Evolutionary conservation across 2,113 vertebrate genomes (phyloP), one percentile per base, ranked within the genome.

Genomic region (Chaenogobius annularis): DNA sequence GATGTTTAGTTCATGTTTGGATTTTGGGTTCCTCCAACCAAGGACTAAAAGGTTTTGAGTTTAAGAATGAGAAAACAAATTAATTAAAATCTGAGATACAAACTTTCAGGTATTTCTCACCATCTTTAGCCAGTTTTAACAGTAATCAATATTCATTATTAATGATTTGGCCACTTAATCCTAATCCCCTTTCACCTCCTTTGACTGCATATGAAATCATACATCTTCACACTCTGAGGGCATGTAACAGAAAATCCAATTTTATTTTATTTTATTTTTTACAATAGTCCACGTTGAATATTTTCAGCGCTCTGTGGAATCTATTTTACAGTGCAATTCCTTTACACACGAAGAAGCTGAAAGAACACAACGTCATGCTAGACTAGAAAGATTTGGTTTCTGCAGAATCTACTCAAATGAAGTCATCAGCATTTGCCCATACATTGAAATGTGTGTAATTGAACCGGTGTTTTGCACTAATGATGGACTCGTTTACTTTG

Each of bases 391-490:
- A 31, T 26, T 69, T 43, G 66, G 35, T 75, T 65, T 61, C 52
- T 46, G 2, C 13, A 0, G 56, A 44, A 43, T 58, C 64, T 10
- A 14, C 44, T 54, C 22, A 78, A 17, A 64, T 11, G 44, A 44
- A 74, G 72, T 75, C 72, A 63, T 76, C 79, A 82, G 65, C 78
- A 44, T 63, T 20, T 10, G 44, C 37, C 70, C 43, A 64, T 78
- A 82, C 70, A 82, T 66, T 55, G 68, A 73, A 54, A 37, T 71
- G 72, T 73, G 68, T 65, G 71, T 83, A 75, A 86, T 75, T 84
- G 81, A 85, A 79, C 68, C 73, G 68, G 65, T 68, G 58, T 73
- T 69, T 63, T 58, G 43, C 50, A 74, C 64, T 81, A 86, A 86
- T 20, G 48, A 73, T 23, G 0, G 23, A 77, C 80, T 66, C 50